A percentile compares a stretch with the other conserved stretches of the same genome.
These are phyloP conservation scores for Paratilapia polleni DNA, from an alignment of 2,113 vertebrate species.

Conservation along the genomic window DNA sequence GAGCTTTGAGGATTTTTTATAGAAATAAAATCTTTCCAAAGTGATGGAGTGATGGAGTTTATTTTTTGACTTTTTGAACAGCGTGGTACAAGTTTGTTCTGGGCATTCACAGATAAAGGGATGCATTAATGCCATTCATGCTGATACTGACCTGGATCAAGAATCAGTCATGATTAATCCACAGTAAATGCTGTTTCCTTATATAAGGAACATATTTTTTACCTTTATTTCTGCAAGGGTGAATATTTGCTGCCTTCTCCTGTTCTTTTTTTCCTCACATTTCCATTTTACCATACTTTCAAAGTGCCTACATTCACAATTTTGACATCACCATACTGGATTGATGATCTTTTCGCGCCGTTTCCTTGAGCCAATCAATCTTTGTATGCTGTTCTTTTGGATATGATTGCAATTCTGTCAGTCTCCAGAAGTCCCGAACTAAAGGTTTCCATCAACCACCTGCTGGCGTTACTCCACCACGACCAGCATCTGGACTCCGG, in stretches of 20 bases:
- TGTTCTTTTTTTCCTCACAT: not conserved
- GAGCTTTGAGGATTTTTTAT: not conserved
- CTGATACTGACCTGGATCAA: not conserved
- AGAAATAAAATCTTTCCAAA: not conserved
- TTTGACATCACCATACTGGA: not conserved
- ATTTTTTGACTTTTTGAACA: not conserved
- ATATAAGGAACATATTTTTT: not conserved
- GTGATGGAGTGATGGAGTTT: not conserved
- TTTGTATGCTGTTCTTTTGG: not conserved
- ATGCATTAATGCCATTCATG: not conserved
- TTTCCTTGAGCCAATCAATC: not conserved
- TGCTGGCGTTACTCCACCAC: constrained; percentile 1
- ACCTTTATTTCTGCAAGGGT: not conserved
- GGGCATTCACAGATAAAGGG: not conserved
- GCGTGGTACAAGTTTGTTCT: fast-evolving
- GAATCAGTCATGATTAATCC: not conserved
- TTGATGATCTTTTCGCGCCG: not conserved
- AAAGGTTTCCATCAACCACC: constrained; percentile 14
- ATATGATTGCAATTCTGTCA: not conserved
- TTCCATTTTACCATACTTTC: not conserved
- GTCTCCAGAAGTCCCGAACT: not conserved
- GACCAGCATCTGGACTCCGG: constrained; percentile 7
- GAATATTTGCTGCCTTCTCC: not conserved
- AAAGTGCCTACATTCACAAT: no score
- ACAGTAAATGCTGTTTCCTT: not conserved